A percentile compares a stretch with the other conserved stretches of the same genome.
Evolutionary conservation across 2,797 vertebrate species (phyloP).

Genomic region (Enteromius afrohamiltoni): DNA sequence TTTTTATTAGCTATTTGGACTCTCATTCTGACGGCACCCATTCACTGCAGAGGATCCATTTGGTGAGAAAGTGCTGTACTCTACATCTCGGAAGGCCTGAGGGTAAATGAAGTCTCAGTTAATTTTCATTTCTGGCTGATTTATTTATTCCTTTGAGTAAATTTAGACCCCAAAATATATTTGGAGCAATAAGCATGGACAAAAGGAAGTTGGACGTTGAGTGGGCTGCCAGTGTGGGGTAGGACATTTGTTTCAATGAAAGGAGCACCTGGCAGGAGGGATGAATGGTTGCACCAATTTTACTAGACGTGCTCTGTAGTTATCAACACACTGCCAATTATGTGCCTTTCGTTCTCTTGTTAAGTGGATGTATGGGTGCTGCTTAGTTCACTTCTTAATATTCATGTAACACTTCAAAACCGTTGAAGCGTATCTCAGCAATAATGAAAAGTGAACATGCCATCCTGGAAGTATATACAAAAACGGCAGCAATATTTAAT

Average conservation of each 20-base stretch:
- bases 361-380: slow-evolving; percentile 24
- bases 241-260: not conserved
- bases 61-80: not conserved
- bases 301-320: not conserved
- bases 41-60: not conserved
- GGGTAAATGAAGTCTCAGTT: not conserved
- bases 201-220: not conserved
- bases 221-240: not conserved
- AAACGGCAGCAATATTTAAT: slow-evolving; percentile 10
- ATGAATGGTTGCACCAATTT: not conserved
- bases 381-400: slow-evolving; percentile 32
- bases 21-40: not conserved
- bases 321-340: slow-evolving; percentile 38
- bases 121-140: not conserved
- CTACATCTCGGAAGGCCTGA: not conserved
- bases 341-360: slow-evolving; percentile 4
- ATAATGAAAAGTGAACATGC: slow-evolving; percentile 39
- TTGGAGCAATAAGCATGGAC: not conserved
- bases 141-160: not conserved
- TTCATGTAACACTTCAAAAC: slow-evolving; percentile 37
- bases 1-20: not conserved
- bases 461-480: not conserved
- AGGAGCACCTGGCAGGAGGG: slow-evolving; percentile 25
- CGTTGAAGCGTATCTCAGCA: slow-evolving; percentile 18
- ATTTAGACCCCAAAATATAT: not conserved